Evolutionary conservation across 1,140 invertebrate species (phyloP), one percentile per base, ranked within the genome.

Genomic region (Samia ricini): DNA sequence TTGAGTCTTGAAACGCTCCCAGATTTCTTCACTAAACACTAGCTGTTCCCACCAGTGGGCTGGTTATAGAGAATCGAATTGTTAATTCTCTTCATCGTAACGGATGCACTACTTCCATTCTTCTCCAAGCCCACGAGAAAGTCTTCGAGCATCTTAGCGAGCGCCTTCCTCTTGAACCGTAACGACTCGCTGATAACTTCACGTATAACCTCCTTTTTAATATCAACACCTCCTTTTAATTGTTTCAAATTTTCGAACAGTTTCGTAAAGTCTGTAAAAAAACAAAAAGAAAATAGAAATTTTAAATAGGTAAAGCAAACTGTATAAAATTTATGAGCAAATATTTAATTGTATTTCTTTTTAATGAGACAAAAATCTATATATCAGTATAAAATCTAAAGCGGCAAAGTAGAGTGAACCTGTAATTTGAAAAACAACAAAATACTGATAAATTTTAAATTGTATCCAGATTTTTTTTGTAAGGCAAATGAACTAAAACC

Each of bases 151-250:
- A 93, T 79, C 67, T 92, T 90, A 42, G 94, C 93, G 8, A 95
- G 88, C 21, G 88, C 89, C 79, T 93, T 93, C 68, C 94, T 88
- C 83, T 96, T 96, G 81, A 95, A 95, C 61, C 95, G 88, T 57
- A 93, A 77, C 15, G 94, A 94, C 88, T 96, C 95, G 61, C 92
- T 91, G 70, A 95, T 94, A 26, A 95, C 91, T 57, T 94, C 93
- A 68, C 92, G 90, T 65, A 95, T 82, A 82, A 95, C 91, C 62
- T 91, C 91, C 59, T 92, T 90, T 76, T 92, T 92, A 54, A 92
- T 85, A 33, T 94, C 92, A 26, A 92, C 69, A 70, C 88, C 90
- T 63, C 94, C 94, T 75, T 93, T 91, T 56, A 95, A 86, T 50
- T 90, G 89, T 72, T 92, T 92, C 71, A 95, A 83, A 59, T 92